These are phyloP conservation scores for Enteromius viviparus DNA, from an alignment of 2,797 vertebrate species.

Conservation along the genomic window DNA sequence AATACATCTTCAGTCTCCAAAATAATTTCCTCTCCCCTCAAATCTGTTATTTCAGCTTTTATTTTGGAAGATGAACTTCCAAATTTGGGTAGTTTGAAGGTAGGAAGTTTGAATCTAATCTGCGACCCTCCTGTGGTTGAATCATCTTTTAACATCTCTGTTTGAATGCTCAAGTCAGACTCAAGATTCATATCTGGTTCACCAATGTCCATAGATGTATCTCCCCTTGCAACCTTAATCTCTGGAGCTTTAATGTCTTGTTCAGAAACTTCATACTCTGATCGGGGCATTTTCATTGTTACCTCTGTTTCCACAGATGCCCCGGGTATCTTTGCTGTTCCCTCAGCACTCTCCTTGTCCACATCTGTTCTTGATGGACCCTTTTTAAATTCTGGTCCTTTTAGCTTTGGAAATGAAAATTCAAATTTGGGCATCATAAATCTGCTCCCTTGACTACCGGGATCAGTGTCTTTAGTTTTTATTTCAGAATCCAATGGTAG, in stretches of 20 bases:
- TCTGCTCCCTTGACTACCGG: constrained; percentile 8
- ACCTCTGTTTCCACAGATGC: constrained; percentile 29
- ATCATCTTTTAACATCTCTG: constrained; percentile 15
- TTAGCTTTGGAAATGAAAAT: constrained; percentile 39
- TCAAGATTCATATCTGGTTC: constrained; percentile 37
- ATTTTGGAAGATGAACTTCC: constrained; percentile 45
- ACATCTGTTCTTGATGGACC: not conserved
- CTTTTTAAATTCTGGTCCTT: constrained; percentile 10
- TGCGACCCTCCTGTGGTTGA: constrained; percentile 32
- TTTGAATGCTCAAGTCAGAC: constrained; percentile 17
- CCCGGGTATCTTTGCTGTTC: constrained; percentile 39
- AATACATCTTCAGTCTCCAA: constrained; percentile 20
- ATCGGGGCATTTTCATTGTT: constrained; percentile 42
- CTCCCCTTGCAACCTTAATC: not conserved
- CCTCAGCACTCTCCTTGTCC: constrained; percentile 19
- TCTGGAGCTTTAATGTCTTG: constrained; percentile 28
- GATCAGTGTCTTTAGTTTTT: not conserved
- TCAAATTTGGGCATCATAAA: constrained; percentile 52
- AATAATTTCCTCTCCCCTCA: not conserved
- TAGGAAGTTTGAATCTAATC: constrained; percentile 55
- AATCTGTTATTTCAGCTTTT: constrained; percentile 37
- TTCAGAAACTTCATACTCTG: constrained; percentile 43
- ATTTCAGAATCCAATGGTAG: not conserved
- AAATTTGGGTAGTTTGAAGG: constrained; percentile 61
- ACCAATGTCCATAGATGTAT: constrained; percentile 7